These are phyloP conservation scores for Lamellibrachia columna DNA, from an alignment of 2,888 invertebrate genomes.

Conservation along the genomic window DNA sequence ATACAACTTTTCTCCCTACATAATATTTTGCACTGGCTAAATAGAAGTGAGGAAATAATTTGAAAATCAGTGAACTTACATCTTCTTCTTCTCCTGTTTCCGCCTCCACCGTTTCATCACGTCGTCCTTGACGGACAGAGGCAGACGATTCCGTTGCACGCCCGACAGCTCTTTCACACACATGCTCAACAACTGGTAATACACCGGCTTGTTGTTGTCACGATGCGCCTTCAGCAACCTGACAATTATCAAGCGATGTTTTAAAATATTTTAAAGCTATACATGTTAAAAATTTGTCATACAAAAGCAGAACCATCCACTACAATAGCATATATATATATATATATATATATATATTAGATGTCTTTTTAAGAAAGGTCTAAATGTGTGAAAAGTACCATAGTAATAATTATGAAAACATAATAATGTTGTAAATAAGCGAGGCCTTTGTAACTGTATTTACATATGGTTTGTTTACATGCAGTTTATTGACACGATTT, in stretches of 20 bases:
- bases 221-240: slow-evolving; percentile 47
- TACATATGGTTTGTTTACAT: too few species aligned
- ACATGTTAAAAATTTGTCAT: too few species aligned
- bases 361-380: too few species aligned
- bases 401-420: too few species aligned
- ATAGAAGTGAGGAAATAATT: not conserved
- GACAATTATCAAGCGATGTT: not conserved
- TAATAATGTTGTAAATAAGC: too few species aligned
- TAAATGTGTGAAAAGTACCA: too few species aligned
- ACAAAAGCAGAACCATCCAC: too few species aligned
- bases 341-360: too few species aligned
- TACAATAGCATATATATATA: too few species aligned
- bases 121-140: slow-evolving; percentile 51
- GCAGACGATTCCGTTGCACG: slow-evolving; percentile 53
- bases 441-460: too few species aligned
- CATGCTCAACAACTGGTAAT: slow-evolving; percentile 45
- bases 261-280: not conserved
- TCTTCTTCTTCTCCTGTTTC: slow-evolving; percentile 53
- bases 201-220: slow-evolving; percentile 39
- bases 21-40: not conserved
- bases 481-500: too few species aligned
- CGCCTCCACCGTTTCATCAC: slow-evolving; percentile 72
- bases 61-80: slow-evolving; percentile 47
- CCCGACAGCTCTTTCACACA: slow-evolving; percentile 53
- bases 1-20: too few species aligned